Percentiles rank a stretch among this genome's conserved stretches.
Conservation (phyloP, 2,888 invertebrate genomes). For the Phaedon cochleariae region DNA sequence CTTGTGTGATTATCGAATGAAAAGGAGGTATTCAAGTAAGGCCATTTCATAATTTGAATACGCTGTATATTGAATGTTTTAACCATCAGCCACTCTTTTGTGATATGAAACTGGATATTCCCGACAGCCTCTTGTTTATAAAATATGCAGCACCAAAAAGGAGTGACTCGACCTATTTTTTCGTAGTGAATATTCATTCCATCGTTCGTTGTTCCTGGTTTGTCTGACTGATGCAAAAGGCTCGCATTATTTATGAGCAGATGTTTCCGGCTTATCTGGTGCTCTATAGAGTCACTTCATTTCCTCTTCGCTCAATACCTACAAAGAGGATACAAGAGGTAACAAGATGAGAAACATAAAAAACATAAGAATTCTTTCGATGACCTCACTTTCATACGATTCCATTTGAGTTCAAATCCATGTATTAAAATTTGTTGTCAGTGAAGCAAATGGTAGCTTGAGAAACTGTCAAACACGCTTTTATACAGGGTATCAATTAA, state of each 20-base stretch:
- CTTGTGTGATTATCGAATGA: too few species aligned
- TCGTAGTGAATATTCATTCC: neutral
- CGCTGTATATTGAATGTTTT: too few species aligned
- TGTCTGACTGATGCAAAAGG: neutral
- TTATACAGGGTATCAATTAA: too few species aligned
- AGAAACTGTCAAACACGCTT: too few species aligned
- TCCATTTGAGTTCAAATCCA: too few species aligned
- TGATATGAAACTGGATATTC: neutral
- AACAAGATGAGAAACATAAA: neutral
- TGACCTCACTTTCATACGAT: too few species aligned
- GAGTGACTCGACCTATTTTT: conserved; percentile 1
- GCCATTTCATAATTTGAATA: too few species aligned
- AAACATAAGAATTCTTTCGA: too few species aligned
- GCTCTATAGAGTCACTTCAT: neutral
- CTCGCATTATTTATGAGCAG: neutral
- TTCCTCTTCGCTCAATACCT: neutral
- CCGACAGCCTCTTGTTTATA: neutral
- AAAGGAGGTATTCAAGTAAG: too few species aligned
- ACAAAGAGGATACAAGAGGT: neutral
- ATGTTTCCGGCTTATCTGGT: neutral
- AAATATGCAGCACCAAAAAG: neutral
- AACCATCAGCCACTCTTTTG: neutral
- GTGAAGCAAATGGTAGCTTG: too few species aligned
- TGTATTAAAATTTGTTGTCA: too few species aligned
- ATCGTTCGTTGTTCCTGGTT: neutral